phyloP scores from a whole-genome alignment of 2,113 vertebrate species.

The Mastomys natalensis region DNA sequence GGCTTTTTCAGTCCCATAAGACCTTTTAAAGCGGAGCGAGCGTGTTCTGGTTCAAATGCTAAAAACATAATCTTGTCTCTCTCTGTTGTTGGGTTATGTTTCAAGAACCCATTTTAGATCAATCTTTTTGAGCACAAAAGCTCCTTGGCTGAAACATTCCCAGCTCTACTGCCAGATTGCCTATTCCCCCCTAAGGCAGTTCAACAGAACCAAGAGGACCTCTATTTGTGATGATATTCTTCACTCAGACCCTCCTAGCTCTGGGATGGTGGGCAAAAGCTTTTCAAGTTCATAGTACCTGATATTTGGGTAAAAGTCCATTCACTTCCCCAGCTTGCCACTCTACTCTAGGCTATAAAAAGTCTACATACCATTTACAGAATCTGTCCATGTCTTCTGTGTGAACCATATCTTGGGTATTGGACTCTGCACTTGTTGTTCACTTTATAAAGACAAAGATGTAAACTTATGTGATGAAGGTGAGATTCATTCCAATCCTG shows the following conservation, averaged over 20 bases:
- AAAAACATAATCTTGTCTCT: slow-evolving; percentile 70
- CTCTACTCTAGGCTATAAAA: neutral
- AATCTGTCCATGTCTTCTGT: slow-evolving; percentile 1
- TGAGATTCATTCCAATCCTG: slow-evolving; percentile 25
- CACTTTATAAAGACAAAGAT: neutral
- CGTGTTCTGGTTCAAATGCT: slow-evolving; percentile 77
- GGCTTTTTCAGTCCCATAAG: slow-evolving; percentile 74
- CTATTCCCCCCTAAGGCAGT: neutral
- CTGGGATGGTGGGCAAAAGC: neutral
- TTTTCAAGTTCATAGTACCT: neutral
- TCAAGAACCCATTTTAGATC: slow-evolving; percentile 69
- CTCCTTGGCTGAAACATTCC: slow-evolving; percentile 12
- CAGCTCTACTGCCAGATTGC: neutral
- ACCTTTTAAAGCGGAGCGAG: slow-evolving; percentile 75
- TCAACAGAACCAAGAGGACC: neutral
- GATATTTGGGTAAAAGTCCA: neutral
- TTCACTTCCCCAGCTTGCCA: neutral
- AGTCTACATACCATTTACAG: neutral
- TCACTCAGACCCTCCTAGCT: neutral
- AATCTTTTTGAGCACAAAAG: slow-evolving; percentile 57
- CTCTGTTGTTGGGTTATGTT: slow-evolving; percentile 62
- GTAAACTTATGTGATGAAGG: neutral
- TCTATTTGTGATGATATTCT: neutral
- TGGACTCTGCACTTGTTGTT: neutral
- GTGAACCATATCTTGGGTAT: neutral